phyloP scores from a whole-genome alignment of 2,113 vertebrate species.

The Setophaga coronata region DNA sequence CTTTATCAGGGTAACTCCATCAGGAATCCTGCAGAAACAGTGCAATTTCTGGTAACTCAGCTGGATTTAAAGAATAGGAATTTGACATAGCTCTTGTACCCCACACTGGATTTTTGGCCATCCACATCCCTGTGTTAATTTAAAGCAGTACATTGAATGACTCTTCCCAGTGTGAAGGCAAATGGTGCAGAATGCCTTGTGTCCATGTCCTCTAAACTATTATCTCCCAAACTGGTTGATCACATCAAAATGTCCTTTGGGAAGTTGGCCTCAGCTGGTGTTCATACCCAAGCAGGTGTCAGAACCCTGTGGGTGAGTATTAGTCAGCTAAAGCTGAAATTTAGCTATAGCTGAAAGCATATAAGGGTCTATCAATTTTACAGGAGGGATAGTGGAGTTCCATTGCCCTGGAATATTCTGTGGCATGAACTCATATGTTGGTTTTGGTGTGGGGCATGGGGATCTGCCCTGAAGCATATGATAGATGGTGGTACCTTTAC shows the following conservation, averaged over 20 bases:
- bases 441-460: neutral
- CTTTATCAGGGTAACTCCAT: neutral
- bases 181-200: neutral
- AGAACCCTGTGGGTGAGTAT: neutral
- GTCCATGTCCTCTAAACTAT: neutral
- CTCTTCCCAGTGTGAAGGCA: neutral
- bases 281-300: neutral
- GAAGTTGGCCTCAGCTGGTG: neutral
- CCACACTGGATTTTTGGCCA: neutral
- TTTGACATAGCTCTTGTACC: neutral
- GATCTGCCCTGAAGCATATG: neutral
- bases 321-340: neutral
- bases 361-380: neutral
- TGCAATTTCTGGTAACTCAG: neutral
- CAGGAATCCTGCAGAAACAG: neutral
- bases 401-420: neutral
- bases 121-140: neutral
- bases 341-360: neutral
- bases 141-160: neutral
- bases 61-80: neutral
- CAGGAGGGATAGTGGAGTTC: neutral
- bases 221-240: neutral
- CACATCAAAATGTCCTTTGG: neutral
- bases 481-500: neutral
- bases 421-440: neutral